These are phyloP conservation scores for Campylorhamphus procurvoides DNA, from an alignment of 2,113 vertebrate genomes.

Conservation along the genomic window DNA sequence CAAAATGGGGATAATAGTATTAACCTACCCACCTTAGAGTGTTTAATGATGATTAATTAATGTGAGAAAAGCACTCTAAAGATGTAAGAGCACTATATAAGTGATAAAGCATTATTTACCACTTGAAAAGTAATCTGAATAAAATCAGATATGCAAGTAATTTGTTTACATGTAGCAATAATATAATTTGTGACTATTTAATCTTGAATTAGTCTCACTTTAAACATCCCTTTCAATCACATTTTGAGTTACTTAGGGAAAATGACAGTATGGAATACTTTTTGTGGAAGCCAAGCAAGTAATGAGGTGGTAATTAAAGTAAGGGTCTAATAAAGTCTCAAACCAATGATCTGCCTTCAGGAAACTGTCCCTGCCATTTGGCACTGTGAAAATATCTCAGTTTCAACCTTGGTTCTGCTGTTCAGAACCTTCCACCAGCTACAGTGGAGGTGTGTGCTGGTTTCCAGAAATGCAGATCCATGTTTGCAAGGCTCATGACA, in stretches of 20 bases:
- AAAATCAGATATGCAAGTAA: conserved; percentile 72
- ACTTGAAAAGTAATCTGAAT: conserved; percentile 74
- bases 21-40: conserved; percentile 63
- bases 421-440: neutral
- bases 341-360: conserved; percentile 10
- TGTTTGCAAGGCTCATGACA: neutral
- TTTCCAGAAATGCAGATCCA: neutral
- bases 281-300: conserved; percentile 42
- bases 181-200: conserved; percentile 73
- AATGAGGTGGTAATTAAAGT: conserved; percentile 58
- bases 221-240: conserved; percentile 67
- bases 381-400: neutral
- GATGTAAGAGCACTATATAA: conserved; percentile 70
- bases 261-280: conserved; percentile 59
- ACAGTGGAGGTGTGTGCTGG: neutral
- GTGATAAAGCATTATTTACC: conserved; percentile 73
- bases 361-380: neutral
- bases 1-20: conserved; percentile 70
- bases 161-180: conserved; percentile 71
- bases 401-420: neutral
- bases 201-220: conserved; percentile 69
- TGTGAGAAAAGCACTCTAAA: conserved; percentile 71
- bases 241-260: conserved; percentile 62
- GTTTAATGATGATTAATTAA: conserved; percentile 73
- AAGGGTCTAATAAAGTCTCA: conserved; percentile 51